These are phyloP conservation scores for Spodoptera littoralis DNA, from an alignment of 2,888 invertebrate species.

Conservation along the genomic window DNA sequence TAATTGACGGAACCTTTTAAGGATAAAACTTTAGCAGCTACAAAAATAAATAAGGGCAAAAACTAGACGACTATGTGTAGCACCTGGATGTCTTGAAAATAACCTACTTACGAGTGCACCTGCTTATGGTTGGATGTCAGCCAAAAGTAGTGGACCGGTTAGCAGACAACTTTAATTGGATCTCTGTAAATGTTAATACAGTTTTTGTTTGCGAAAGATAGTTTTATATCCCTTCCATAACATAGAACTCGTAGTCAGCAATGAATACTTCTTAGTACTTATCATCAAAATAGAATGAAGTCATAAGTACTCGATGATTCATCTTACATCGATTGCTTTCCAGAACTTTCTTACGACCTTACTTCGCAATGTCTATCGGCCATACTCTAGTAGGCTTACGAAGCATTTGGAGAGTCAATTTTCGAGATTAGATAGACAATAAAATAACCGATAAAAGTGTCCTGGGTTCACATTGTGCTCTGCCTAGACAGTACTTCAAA, in stretches of 20 bases:
- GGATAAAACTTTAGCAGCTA: background rate
- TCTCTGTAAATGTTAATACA: no score
- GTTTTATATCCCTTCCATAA: no score
- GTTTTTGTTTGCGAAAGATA: no score
- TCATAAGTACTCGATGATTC: no score
- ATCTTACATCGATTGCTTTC: no score
- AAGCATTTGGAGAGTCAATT: background rate
- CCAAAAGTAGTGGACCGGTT: constrained; percentile 26
- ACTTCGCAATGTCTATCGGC: no score
- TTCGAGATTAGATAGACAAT: background rate
- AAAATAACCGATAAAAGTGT: background rate
- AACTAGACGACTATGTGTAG: background rate
- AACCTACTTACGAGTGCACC: constrained; percentile 27
- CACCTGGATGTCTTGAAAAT: constrained; percentile 23
- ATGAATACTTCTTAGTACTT: no score
- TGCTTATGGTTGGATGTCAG: constrained; percentile 37
- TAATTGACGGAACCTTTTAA: no score
- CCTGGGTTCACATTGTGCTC: background rate
- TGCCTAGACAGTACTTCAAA: background rate
- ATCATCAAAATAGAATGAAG: no score
- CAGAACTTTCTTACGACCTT: no score
- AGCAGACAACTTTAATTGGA: background rate
- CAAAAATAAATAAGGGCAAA: background rate
- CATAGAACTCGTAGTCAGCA: no score
- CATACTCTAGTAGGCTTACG: no score